phyloP scores from a whole-genome alignment of 2,113 vertebrate species.

The Myxocyprinus asiaticus region DNA sequence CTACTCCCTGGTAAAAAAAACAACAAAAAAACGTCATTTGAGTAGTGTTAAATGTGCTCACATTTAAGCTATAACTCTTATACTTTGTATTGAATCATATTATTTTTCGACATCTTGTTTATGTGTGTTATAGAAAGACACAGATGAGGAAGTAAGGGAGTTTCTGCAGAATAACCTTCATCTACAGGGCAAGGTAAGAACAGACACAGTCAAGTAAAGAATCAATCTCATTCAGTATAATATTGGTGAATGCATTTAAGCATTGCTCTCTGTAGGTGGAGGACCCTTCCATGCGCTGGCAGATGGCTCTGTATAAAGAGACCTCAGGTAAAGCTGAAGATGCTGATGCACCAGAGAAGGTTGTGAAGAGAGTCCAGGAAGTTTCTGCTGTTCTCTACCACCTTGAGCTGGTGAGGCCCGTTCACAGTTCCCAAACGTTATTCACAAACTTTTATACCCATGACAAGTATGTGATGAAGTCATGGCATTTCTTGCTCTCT shows the following conservation, averaged over 20 bases:
- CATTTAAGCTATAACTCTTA: no score
- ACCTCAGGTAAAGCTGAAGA: slow-evolving; percentile 89
- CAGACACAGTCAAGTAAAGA: slow-evolving; percentile 1
- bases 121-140: slow-evolving; percentile 84
- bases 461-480: no score
- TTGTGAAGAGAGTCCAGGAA: slow-evolving; percentile 90
- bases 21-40: background rate
- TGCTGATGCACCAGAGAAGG: slow-evolving; percentile 85
- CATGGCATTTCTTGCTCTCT: no score
- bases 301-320: slow-evolving; percentile 91
- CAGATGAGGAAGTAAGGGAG: slow-evolving; percentile 93
- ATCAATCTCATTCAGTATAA: background rate
- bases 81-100: no score
- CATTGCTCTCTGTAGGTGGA: slow-evolving; percentile 75
- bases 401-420: slow-evolving; percentile 82
- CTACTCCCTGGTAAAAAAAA: slow-evolving; percentile 86
- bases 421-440: background rate
- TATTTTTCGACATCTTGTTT: background rate
- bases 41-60: no score
- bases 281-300: slow-evolving; percentile 91
- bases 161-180: slow-evolving; percentile 89
- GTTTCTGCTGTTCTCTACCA: slow-evolving; percentile 90
- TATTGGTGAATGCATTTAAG: background rate
- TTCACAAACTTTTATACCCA: no score
- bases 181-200: slow-evolving; percentile 88